phyloP scores from a whole-genome alignment of 2,113 vertebrate genomes.

The Megalops atlanticus region DNA sequence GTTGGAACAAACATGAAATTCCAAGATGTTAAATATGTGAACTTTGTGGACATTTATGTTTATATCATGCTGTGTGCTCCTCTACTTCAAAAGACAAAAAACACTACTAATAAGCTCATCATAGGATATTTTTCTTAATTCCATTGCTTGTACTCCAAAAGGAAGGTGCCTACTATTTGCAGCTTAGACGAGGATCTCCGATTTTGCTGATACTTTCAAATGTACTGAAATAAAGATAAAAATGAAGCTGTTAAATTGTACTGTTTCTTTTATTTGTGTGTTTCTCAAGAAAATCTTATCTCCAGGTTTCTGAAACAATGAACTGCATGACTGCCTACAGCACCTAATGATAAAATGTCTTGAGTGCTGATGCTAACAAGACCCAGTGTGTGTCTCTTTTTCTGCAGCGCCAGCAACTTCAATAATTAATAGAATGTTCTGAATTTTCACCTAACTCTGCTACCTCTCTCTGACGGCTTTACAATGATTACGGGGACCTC shows the following conservation, averaged over 20 bases:
- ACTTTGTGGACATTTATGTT: background rate
- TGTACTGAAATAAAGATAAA: background rate
- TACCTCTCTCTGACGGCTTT: constrained; percentile 16
- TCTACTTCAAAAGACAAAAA: no score
- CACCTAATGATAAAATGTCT: constrained; percentile 27
- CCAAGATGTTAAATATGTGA: background rate
- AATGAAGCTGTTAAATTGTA: background rate
- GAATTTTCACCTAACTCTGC: background rate
- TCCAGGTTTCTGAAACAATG: constrained; percentile 24
- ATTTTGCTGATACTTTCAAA: background rate
- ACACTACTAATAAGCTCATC: no score
- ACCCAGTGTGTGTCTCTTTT: constrained; percentile 6
- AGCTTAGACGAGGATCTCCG: background rate
- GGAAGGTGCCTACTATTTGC: background rate
- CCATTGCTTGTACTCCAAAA: background rate
- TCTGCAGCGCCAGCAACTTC: constrained; percentile 26
- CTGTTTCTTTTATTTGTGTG: background rate
- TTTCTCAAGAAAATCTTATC: background rate
- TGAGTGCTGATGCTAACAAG: background rate
- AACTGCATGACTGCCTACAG: background rate
- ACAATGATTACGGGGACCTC: constrained; percentile 35
- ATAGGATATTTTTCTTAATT: background rate
- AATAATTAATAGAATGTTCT: constrained; percentile 12
- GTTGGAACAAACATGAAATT: background rate
- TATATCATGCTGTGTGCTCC: background rate